Evolutionary conservation across 2,888 invertebrate species (phyloP), one percentile per base, ranked within the genome.

Genomic region (Coelinius sp.): DNA sequence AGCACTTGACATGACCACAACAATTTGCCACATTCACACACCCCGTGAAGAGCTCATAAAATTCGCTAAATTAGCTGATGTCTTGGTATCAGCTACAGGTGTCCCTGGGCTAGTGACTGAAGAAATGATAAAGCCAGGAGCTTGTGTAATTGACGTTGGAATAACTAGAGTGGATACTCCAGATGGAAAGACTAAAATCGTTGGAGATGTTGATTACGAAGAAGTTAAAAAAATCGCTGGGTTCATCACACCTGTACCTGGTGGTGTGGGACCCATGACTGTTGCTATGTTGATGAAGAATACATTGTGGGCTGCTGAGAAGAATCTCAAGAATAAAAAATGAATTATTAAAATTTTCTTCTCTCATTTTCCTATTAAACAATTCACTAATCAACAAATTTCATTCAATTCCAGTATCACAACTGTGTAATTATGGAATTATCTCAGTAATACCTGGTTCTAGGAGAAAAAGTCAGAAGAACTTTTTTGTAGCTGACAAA

Each of bases 181-280:
- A 49, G 84, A 88, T 56, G 94, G 94, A 1, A 93, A 93, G 82
- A 90, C 90, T 0, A 93, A 91, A 85, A 88, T 97, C 6, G 94
- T 96, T 5, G 97, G 97, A 1, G 97, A 97, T 88, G 96, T 96
- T 2, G 95, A 97, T 85, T 97, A 93, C 89, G 94, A 95, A 77
- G 93, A 93, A 87, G 96, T 96, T 0, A 91, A 91, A 72, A 90
- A 95, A 88, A 90, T 95, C 24, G 97, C 97, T 7, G 94, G 95
- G 8, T 90, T 93, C 67, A 93, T 97, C 59, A 96, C 97, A 0
- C 97, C 97, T 0, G 97, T 97, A 0, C 97, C 97, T 0, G 93
- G 97, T 1, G 97, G 97, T 1, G 97, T 96, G 3, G 97, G 97
- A 0, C 97, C 97, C 0, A 95, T 97, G 94, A 97, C 97, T 0